A percentile compares a stretch with the other conserved stretches of the same genome.
Evolutionary conservation across 2,797 vertebrate species (phyloP).

Genomic region (Pseudotriccus pelzelni): DNA sequence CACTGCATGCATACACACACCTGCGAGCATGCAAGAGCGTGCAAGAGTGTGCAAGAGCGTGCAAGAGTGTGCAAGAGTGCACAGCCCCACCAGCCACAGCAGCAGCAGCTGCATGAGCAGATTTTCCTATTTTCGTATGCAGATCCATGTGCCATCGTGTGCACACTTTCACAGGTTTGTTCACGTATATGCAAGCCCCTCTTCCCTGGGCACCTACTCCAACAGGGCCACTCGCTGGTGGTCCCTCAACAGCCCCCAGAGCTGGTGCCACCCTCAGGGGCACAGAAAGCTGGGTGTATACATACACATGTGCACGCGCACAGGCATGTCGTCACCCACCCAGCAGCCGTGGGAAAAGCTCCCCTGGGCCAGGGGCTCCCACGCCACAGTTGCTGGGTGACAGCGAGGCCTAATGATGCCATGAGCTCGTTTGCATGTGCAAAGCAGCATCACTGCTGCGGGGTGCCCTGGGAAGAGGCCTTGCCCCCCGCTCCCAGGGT

Average conservation of each 20-base stretch:
- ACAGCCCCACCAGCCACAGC: neutral
- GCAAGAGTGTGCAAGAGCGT: too few relatives aligned
- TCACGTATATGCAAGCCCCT: fast-evolving
- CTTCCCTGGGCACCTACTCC: neutral
- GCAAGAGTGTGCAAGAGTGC: fast-evolving
- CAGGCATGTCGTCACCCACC: neutral
- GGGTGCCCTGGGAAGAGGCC: slow-evolving; percentile 10
- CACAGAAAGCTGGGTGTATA: fast-evolving
- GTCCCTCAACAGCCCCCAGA: neutral
- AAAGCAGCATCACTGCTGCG: neutral
- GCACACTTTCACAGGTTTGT: fast-evolving
- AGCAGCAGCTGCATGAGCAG: neutral
- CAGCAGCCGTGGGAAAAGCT: neutral
- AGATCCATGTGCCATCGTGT: fast-evolving
- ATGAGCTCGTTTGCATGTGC: slow-evolving; percentile 58
- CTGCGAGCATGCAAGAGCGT: fast-evolving
- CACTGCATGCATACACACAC: fast-evolving
- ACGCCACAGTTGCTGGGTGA: slow-evolving; percentile 48
- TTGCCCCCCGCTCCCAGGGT: neutral
- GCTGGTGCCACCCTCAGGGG: neutral
- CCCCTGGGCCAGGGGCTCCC: neutral
- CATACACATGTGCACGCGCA: neutral
- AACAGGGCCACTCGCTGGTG: fast-evolving
- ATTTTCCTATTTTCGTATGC: fast-evolving
- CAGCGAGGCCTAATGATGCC: neutral